Evolutionary conservation across 2,888 invertebrate species (phyloP), one percentile per base, ranked within the genome.

Genomic region (Apoderus coryli): DNA sequence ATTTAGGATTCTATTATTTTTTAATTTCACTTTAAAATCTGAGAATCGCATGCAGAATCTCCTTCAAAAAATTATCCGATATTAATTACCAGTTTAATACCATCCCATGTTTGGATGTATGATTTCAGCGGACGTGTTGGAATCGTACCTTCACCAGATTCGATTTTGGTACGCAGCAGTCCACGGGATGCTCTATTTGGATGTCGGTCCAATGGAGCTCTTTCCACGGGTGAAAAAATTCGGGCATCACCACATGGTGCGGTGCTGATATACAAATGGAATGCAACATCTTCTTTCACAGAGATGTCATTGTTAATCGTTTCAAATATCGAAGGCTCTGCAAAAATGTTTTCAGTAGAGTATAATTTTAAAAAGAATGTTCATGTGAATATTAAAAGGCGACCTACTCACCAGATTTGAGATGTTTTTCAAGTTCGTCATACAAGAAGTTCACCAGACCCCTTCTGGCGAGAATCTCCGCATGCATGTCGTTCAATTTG

Each of bases 221-320:
- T 72, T 61, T 86, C 89, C 60, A 85, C 89, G 23, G 85, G 89
- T 44, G 82, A 84, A 68, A 89, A 92, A 49, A 93, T 86, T 47
- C 86, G 67, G 3, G 89, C 89, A 63, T 95, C 95, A 4, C 96
- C 96, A 63, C 96, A 98, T 3, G 96, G 96, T 24, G 95, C 88
- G 14, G 95, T 92, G 63, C 86, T 92, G 47, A 96, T 90, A 62
- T 89, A 98, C 48, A 98, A 66, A 63, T 96, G 93, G 56, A 98
- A 77, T 47, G 76, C 72, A 31, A 86, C 68, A 44, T 76, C 72
- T 9, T 69, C 61, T 50, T 74, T 76, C 46, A 95, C 4, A 6
- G 6, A n/a, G n/a, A n/a, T n/a, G n/a, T n/a, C n/a, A n/a, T n/a
- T n/a, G n/a, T n/a, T n/a, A n/a, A n/a, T n/a, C n/a, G n/a, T n/a